Conservation (phyloP, 2,888 invertebrate species). For the Nematopogon swammerdamellus region DNA sequence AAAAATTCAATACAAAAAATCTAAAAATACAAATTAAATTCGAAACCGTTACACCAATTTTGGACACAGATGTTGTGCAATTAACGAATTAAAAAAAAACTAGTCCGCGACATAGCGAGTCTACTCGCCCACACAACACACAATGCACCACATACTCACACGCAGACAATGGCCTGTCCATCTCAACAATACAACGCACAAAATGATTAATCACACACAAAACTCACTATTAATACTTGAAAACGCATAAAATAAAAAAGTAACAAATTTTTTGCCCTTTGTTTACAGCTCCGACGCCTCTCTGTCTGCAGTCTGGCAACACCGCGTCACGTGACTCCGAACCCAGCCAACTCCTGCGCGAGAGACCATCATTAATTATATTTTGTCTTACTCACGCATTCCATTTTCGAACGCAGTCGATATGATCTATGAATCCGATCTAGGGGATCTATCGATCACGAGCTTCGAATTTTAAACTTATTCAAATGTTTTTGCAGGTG, state of each 20-base stretch:
- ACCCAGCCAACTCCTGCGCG: constrained; percentile 38
- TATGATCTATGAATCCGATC: constrained; percentile 56
- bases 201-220: constrained; percentile 39
- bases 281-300: constrained; percentile 53
- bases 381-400: constrained; percentile 58
- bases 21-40: no score
- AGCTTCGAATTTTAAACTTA: constrained; percentile 48
- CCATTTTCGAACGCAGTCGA: constrained; percentile 44
- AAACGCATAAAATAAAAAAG: constrained; percentile 29
- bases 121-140: neutral
- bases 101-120: no score
- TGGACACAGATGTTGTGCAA: no score
- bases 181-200: constrained; percentile 31
- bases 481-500: constrained; percentile 49
- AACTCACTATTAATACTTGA: constrained; percentile 36
- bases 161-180: neutral
- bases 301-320: constrained; percentile 54
- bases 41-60: no score
- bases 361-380: constrained; percentile 45
- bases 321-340: constrained; percentile 51
- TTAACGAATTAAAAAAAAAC: no score
- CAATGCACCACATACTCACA: neutral
- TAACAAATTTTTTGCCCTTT: constrained; percentile 39
- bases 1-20: no score
- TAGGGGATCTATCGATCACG: constrained; percentile 52